Conservation (phyloP, 1,140 invertebrate genomes). For the Trichoplusia ni region DNA sequence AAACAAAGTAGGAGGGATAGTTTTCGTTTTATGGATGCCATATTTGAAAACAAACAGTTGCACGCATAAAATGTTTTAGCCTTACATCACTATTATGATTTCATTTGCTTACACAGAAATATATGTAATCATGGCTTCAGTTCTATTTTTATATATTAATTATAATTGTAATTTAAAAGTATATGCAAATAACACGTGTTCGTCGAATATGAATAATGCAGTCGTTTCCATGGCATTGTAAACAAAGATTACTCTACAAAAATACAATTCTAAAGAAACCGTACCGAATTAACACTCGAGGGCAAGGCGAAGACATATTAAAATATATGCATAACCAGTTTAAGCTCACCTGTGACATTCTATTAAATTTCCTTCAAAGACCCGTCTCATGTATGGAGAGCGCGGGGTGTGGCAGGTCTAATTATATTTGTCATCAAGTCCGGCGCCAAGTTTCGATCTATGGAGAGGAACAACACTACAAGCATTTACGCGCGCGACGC, state of each 20-base stretch:
- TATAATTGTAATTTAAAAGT: too few species aligned
- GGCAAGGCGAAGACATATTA: neutral
- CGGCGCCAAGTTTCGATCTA: slow-evolving; percentile 39
- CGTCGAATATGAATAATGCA: neutral
- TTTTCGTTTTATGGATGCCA: too few species aligned
- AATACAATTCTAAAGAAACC: slow-evolving; percentile 8
- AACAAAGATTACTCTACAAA: slow-evolving; percentile 1
- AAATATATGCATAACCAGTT: neutral
- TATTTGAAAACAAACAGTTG: too few species aligned
- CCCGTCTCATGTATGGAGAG: too few species aligned
- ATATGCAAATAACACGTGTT: neutral
- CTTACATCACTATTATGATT: too few species aligned
- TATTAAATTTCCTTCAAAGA: neutral
- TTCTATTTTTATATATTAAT: too few species aligned
- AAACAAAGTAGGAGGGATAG: too few species aligned
- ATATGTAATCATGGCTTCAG: too few species aligned
- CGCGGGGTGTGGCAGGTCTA: slow-evolving; percentile 26
- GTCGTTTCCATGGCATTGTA: neutral
- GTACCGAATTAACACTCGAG: slow-evolving; percentile 5
- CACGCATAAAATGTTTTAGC: too few species aligned
- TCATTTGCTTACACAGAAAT: too few species aligned
- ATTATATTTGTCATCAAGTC: neutral
- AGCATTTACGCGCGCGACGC: slow-evolving; percentile 34
- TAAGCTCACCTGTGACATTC: slow-evolving; percentile 17
- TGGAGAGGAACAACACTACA: slow-evolving; percentile 25